Base-by-base conservation (phyloP, 2,797 vertebrate genomes). In the Lemur catta region DNA sequence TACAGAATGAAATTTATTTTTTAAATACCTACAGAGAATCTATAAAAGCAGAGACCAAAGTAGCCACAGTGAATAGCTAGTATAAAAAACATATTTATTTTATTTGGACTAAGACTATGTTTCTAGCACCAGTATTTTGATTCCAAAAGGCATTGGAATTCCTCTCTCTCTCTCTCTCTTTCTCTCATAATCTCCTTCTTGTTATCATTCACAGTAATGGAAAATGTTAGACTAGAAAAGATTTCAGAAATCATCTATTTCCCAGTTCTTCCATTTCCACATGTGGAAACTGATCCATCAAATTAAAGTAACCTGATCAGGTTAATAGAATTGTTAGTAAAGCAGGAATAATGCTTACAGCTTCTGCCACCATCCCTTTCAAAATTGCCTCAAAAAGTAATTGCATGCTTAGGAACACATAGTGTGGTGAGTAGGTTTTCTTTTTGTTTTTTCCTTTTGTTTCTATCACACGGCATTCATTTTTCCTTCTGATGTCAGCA, bases 341-440 rank as follows among this genome's bases (percentile, higher is more conserved):
- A 26, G 4, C 15, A 24, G 30, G 12, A 75, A 52, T 46, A 65
- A 72, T 30, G 9, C 7, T 52, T 41, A 55, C 17, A 33, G 63
- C 1, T 22, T 63, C 41, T 84, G n/a, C 7, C 72, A 7, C 2
- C 35, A 43, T 76, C 8, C 67, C 38, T 84, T 69, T 55, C 24
- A 74, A 92, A 91, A 81, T 48, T 4, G 91, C n/a, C 78, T 82
- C 8, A 46, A 86, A 87, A 87, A 84, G n/a, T 28, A 78, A 86
- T 28, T 30, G 88, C 2, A 0, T 33, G 11, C 18, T 38, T 79
- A 61, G 95, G 28, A 93, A 81, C 13, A 35, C 14, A 46, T n/a
- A 87, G 11, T 43, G 0, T 9, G 22, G 0, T 55, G 9, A 84
- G 2, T 8, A 41, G 9, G 26, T 30, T 71, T 81, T 78, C 8